These are phyloP conservation scores for Strigops habroptila DNA, from an alignment of 2,113 vertebrate species.

Conservation along the genomic window DNA sequence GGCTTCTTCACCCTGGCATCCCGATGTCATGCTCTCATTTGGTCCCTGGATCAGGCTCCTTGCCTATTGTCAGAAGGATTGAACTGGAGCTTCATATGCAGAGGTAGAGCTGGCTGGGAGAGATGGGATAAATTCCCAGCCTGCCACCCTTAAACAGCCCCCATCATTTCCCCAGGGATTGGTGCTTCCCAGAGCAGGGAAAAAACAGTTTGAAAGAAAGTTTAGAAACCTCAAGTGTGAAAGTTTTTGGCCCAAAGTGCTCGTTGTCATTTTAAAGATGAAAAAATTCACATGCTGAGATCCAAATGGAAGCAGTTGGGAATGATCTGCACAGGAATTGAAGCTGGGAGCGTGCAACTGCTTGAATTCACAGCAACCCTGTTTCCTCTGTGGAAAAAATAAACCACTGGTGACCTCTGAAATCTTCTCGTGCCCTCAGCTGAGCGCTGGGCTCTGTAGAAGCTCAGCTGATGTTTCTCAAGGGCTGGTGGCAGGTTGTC, in stretches of 20 bases:
- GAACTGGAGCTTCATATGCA: neutral
- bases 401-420: neutral
- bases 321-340: rapidly evolving
- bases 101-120: neutral
- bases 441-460: rapidly evolving
- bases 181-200: neutral
- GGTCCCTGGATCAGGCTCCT: neutral
- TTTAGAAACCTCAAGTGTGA: neutral
- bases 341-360: neutral
- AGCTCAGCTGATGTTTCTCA: neutral
- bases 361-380: neutral
- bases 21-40: neutral
- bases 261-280: neutral
- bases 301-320: rapidly evolving
- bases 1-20: neutral
- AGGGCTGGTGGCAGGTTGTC: neutral
- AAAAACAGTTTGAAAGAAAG: neutral
- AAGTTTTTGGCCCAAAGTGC: neutral
- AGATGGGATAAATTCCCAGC: neutral
- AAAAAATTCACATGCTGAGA: neutral
- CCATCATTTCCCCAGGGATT: neutral
- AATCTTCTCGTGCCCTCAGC: neutral
- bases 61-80: neutral
- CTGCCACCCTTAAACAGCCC: neutral
- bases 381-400: neutral